A percentile compares a stretch with the other conserved stretches of the same genome.
Evolutionary conservation across 2,888 invertebrate genomes (phyloP).

Genomic region (Drosophila glabriapex): DNA sequence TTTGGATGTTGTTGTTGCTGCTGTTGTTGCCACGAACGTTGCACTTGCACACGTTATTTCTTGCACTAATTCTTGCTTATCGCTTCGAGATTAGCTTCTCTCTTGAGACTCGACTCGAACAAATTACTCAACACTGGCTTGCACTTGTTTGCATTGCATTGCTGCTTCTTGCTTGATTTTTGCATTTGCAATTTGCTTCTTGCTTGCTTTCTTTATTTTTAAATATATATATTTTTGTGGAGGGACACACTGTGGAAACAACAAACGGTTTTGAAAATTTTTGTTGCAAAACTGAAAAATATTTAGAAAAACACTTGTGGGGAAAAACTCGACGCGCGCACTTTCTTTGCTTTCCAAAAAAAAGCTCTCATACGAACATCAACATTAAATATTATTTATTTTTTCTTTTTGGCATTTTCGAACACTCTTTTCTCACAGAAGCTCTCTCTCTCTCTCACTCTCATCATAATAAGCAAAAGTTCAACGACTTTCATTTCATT

Average conservation of each 20-base stretch:
- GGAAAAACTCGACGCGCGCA: conserved; percentile 79
- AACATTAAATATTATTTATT: conserved; percentile 18
- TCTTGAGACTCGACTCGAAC: conserved; percentile 27
- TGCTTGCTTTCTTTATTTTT: conserved; percentile 30
- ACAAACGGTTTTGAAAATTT: conserved; percentile 65
- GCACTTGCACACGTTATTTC: conserved; percentile 57
- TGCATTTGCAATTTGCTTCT: conserved; percentile 36
- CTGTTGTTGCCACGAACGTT: conserved; percentile 66
- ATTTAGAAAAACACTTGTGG: conserved; percentile 77
- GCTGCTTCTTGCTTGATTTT: conserved; percentile 39
- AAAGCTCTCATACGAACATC: conserved; percentile 36
- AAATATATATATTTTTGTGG: conserved; percentile 5
- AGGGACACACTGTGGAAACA: conserved; percentile 60
- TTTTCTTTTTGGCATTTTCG: conserved; percentile 58
- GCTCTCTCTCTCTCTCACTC: conserved; percentile 26
- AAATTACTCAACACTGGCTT: conserved; percentile 52
- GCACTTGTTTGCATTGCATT: conserved; percentile 55
- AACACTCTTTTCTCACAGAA: conserved; percentile 68
- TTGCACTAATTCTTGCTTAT: conserved; percentile 44
- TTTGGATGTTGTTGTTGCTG: conserved; percentile 25
- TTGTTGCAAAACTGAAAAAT: conserved; percentile 72
- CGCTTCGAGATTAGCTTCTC: conserved; percentile 25
- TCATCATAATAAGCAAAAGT: conserved; percentile 51
- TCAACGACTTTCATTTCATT: conserved; percentile 63
- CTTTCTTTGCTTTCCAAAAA: conserved; percentile 42